These are phyloP conservation scores for Rhynchomys soricoides DNA, from an alignment of 2,113 vertebrate genomes.

Conservation along the genomic window DNA sequence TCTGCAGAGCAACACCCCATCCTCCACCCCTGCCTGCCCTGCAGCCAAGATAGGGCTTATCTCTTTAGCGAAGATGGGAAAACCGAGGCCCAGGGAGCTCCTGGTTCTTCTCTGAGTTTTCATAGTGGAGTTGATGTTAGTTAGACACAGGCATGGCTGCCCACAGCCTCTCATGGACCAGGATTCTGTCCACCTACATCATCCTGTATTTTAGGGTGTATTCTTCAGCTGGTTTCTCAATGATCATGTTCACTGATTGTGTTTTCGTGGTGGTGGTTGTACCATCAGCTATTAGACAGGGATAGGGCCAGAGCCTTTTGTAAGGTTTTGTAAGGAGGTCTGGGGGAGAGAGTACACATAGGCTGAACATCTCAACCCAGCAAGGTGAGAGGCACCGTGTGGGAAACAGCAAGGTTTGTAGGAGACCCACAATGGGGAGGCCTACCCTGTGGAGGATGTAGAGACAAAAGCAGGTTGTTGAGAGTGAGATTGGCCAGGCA, in stretches of 20 bases:
- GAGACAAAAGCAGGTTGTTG: too few relatives aligned
- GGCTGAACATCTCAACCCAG: too few relatives aligned
- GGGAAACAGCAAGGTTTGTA: not conserved
- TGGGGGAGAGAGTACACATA: rapidly evolving
- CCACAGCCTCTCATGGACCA: not conserved
- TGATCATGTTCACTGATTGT: rapidly evolving
- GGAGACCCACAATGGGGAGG: not conserved
- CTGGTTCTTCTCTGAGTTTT: not conserved
- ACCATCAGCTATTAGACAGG: rapidly evolving
- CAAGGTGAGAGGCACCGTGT: not conserved
- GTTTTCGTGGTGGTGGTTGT: not conserved
- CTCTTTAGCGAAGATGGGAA: not conserved
- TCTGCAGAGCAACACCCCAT: not conserved
- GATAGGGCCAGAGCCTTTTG: too few relatives aligned
- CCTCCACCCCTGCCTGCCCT: too few relatives aligned
- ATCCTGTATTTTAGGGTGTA: too few relatives aligned
- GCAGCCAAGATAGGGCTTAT: rapidly evolving
- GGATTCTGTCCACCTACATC: rapidly evolving
- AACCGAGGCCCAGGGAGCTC: not conserved
- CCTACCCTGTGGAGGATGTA: not conserved
- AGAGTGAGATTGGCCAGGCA: not conserved
- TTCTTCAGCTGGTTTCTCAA: not conserved
- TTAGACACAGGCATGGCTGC: rapidly evolving
- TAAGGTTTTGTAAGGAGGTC: too few relatives aligned
- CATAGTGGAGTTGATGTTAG: not conserved